phyloP scores from a whole-genome alignment of 2,113 vertebrate genomes.

The Bufo gargarizans region DNA sequence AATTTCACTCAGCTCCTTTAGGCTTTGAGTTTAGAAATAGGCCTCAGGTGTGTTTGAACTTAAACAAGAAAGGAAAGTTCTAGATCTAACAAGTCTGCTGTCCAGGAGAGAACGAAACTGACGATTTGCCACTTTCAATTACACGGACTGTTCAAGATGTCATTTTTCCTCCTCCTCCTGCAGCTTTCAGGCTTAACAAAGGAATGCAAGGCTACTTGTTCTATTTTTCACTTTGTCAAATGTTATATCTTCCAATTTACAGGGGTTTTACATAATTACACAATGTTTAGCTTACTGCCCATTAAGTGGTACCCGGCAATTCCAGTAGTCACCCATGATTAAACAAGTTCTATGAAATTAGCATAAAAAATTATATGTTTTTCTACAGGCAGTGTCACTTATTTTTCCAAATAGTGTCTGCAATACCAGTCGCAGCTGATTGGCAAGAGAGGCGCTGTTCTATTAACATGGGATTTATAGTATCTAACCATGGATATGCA shows the following conservation, averaged over 20 bases:
- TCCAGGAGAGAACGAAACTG: not conserved
- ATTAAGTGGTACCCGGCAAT: not conserved
- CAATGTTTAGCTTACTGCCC: not conserved
- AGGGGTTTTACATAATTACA: not conserved
- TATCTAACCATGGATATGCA: too few species aligned
- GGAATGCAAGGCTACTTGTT: not conserved
- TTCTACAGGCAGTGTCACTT: not conserved
- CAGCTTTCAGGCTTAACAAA: not conserved
- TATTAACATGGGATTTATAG: too few species aligned
- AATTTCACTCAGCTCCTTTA: constrained; percentile 2
- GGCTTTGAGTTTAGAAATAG: constrained; percentile 17
- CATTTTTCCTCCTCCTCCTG: not conserved
- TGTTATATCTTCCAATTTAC: not conserved
- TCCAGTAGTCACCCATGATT: not conserved
- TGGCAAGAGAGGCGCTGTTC: too few species aligned
- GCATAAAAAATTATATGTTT: not conserved
- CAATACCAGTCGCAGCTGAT: too few species aligned
- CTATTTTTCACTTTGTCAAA: not conserved
- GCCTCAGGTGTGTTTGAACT: constrained; percentile 28
- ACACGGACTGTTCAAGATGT: not conserved
- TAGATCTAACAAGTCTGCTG: not conserved
- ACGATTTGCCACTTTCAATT: constrained; percentile 23
- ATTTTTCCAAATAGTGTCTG: too few species aligned
- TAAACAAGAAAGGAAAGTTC: constrained; percentile 24
- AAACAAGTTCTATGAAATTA: not conserved